These are phyloP conservation scores for Lithophane socia DNA, from an alignment of 2,888 invertebrate species.

Conservation along the genomic window DNA sequence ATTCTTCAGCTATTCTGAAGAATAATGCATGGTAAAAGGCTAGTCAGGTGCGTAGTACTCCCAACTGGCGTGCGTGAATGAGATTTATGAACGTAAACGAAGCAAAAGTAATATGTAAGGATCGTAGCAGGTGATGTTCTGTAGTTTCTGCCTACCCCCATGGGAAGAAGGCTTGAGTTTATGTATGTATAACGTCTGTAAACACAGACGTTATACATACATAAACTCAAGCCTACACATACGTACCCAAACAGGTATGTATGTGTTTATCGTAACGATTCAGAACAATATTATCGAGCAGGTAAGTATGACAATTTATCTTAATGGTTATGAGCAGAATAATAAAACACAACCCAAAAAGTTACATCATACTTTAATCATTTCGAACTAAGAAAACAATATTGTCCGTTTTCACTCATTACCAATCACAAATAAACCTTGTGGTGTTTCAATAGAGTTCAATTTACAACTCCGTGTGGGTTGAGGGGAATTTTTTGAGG, in stretches of 20 bases:
- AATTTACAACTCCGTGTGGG: conserved; percentile 94
- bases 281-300: not conserved
- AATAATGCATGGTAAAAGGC: no score
- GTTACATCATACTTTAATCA: conserved; percentile 59
- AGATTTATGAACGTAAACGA: not conserved
- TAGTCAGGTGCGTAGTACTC: not conserved
- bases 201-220: no score
- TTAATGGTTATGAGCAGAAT: not conserved
- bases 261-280: not conserved
- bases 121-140: not conserved
- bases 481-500: conserved; percentile 95
- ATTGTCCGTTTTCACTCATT: conserved; percentile 59
- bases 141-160: not conserved
- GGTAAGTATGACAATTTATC: no score
- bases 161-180: not conserved
- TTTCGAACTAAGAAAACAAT: conserved; percentile 57
- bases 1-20: no score
- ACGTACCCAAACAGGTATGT: no score
- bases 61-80: not conserved
- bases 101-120: not conserved
- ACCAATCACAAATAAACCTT: conserved; percentile 59
- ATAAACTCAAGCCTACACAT: no score
- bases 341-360: conserved; percentile 45
- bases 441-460: conserved; percentile 55
- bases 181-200: not conserved